phyloP scores from a whole-genome alignment of 2,797 vertebrate genomes.

The Chloroceryle amazona region DNA sequence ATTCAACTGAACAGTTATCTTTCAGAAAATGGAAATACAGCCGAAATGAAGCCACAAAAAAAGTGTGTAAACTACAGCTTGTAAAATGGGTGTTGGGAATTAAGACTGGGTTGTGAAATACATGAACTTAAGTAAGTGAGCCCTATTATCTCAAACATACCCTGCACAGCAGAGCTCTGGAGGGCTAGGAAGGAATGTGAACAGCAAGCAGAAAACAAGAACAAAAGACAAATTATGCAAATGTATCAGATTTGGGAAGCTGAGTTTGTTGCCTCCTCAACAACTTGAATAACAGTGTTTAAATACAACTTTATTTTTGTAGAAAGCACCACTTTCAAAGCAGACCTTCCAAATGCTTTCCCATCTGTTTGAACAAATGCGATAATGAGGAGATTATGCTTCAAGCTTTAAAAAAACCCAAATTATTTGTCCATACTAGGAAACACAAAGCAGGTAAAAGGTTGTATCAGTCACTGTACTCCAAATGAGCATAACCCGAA shows the following conservation, averaged over 20 bases:
- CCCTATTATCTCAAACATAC: neutral
- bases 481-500: neutral
- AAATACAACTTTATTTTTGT: conserved; percentile 78
- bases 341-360: conserved; percentile 81
- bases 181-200: conserved; percentile 11
- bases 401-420: conserved; percentile 54
- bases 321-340: conserved; percentile 71
- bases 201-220: conserved; percentile 58
- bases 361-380: conserved; percentile 87
- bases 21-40: conserved; percentile 67
- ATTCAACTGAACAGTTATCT: conserved; percentile 55
- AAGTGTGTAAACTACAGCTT: neutral
- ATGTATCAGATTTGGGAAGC: conserved; percentile 39
- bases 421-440: conserved; percentile 18
- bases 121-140: neutral
- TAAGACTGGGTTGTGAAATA: neutral
- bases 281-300: conserved; percentile 73
- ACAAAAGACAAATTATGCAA: conserved; percentile 61
- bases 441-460: conserved; percentile 57
- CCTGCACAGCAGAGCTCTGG: neutral
- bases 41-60: conserved; percentile 15
- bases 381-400: conserved; percentile 82
- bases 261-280: conserved; percentile 57
- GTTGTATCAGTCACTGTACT: neutral
- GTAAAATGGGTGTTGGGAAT: neutral